Evolutionary conservation across 1,140 invertebrate genomes (phyloP), one percentile per base, ranked within the genome.

Genomic region (Goniozus legneri): DNA sequence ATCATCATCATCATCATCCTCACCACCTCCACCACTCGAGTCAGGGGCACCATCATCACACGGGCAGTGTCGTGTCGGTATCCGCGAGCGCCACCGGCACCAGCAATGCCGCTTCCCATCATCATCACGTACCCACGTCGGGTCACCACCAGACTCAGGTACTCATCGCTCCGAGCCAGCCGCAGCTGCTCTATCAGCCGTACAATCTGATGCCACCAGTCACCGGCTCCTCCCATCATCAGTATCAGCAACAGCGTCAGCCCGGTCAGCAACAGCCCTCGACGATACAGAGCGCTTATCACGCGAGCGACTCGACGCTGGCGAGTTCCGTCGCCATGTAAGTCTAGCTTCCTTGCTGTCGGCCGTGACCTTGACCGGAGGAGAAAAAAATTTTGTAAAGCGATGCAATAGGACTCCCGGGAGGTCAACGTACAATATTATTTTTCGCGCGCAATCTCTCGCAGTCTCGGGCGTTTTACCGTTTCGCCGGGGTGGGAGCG

Each of bases 181-280:
- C 58, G 39, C 67, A 64, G 56, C 62, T 70, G 54, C 67, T 73
- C 46, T 74, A 71, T 62, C 72, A 75, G 43, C 71, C 69, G 35
- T 73, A 70, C 59, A 73, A 72, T 62, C 64, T 70, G 31, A 64
- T 67, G 46, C 60, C 56, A 37, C 52, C 56, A 36, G 48, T 20
- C 19, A 40, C 47, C 10, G 47, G 64, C 16, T 59, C 65, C 39
- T 59, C 67, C 36, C 60, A 61, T 36, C 54, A 56, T 19, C 62
- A 62, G 13, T 51, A 44, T 12, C 41, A 38, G 1, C 50, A 33
- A 1, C 54, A 35, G 12, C 50, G 38, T 14, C 50, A 43, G 0
- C 50, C 43, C 47, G 55, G 47, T 33, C 57, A 47, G 0, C 54
- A 50, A 0, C 56, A 46, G n/a, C n/a, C n/a, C n/a, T 6, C 12